Evolutionary conservation across 2,888 invertebrate species (phyloP), one percentile per base, ranked within the genome.

Genomic region (Sepioteuthis lessoniana): DNA sequence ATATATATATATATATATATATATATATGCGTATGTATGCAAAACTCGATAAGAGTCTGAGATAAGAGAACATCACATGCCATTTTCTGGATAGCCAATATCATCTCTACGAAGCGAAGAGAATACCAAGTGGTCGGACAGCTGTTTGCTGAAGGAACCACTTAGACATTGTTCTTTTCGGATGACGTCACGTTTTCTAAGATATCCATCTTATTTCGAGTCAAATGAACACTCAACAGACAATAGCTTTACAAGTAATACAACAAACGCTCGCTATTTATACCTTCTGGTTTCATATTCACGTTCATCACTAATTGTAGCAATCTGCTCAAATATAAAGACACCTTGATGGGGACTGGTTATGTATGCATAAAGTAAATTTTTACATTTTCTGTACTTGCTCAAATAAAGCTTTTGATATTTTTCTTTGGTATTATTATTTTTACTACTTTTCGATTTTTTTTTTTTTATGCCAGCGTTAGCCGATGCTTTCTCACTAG

Each of bases 101-200:
- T 76, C n/a, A 16, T 76, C 76, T 76, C 76, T 76, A n/a, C 10
- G n/a, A 10, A 76, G 16, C n/a, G n/a, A 76, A 76, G 76, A 35
- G 76, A 76, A 76, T 76, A 76, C 16, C 76, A 76, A 76, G 76
- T 76, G 76, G 76, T 35, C 25, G n/a, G 76, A n/a, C 76, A 76
- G 76, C 76, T 76, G 76, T 7, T 35, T 76, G 76, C 76, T 76
- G 16, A 76, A 16, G n/a, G 76, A 76, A 76, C n/a, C 76, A 76
- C 76, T 76, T 76, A 76, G n/a, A 76, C 76, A 76, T 76, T 76
- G 76, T 76, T 76, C 76, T 76, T 76, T n/a, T 76, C n/a, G 76
- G n/a, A 76, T 76, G 76, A 76, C 76, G 76, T 76, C 76, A 76
- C 16, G 13, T 2, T 76, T 35, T 76, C 76, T 35, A n/a, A 76